These are phyloP conservation scores for Orthonyx spaldingii DNA, from an alignment of 2,113 vertebrate genomes.

Conservation along the genomic window DNA sequence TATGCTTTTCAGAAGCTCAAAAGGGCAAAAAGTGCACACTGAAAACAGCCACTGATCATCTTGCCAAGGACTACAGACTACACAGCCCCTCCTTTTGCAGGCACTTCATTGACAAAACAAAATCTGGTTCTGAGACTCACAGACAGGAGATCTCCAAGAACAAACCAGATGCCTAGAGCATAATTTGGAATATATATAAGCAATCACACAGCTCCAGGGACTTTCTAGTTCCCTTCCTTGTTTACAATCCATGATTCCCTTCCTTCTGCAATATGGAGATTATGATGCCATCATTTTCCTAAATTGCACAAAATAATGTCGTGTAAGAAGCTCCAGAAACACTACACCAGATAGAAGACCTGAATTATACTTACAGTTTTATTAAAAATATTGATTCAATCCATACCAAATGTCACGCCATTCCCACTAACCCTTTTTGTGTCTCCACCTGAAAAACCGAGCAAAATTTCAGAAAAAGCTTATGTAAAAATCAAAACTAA, in stretches of 20 bases:
- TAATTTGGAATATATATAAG: not conserved
- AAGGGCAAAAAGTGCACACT: not conserved
- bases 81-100: not conserved
- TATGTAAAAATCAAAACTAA: not conserved
- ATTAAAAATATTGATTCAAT: not conserved
- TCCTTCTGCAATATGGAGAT: not conserved
- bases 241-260: not conserved
- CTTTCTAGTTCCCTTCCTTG: not conserved
- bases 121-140: not conserved
- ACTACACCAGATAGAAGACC: fast-evolving
- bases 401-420: not conserved
- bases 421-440: not conserved
- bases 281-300: not conserved
- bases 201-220: not conserved
- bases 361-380: not conserved
- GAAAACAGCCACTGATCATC: not conserved
- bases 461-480: not conserved
- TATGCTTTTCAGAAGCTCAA: not conserved
- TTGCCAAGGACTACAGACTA: not conserved
- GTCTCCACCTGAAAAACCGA: not conserved
- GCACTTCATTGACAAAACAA: not conserved
- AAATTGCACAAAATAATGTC: not conserved
- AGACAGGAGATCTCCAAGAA: not conserved
- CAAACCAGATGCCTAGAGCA: not conserved
- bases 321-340: not conserved